These are phyloP conservation scores for Lanius collurio DNA, from an alignment of 2,113 vertebrate genomes.

Conservation along the genomic window DNA sequence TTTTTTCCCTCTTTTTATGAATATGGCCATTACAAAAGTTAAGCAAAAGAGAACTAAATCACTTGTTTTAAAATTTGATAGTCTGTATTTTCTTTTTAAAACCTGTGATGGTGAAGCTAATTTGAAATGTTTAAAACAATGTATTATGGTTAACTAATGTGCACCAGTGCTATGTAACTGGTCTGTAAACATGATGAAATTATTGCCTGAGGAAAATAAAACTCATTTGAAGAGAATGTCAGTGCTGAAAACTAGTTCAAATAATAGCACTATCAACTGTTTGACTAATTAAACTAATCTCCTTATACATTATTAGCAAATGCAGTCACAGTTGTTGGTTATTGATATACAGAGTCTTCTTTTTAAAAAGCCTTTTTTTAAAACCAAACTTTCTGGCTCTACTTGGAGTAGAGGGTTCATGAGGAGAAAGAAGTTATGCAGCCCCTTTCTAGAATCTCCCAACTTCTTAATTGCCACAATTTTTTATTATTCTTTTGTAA, in stretches of 20 bases:
- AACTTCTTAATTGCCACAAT: neutral
- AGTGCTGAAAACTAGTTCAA: conserved; percentile 32
- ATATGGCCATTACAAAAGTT: neutral
- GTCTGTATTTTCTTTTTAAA: neutral
- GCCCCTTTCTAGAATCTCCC: neutral
- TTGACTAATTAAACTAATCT: conserved; percentile 43
- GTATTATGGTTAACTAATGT: neutral
- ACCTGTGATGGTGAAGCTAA: neutral
- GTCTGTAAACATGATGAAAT: neutral
- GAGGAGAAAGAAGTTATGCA: neutral
- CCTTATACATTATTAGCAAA: conserved; percentile 19
- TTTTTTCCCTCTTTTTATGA: neutral
- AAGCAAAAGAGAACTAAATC: neutral
- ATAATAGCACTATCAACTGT: conserved; percentile 17
- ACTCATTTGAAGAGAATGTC: neutral
- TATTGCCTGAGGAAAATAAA: neutral
- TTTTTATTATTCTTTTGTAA: neutral
- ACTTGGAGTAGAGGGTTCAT: neutral
- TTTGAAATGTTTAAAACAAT: neutral
- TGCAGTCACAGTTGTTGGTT: neutral
- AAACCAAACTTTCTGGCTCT: neutral
- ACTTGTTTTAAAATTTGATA: neutral
- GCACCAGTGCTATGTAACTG: neutral
- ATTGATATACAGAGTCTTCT: neutral
- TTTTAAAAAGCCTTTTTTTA: neutral